These are phyloP conservation scores for Ceraclea dissimilis DNA, from an alignment of 2,888 invertebrate genomes.

Conservation along the genomic window DNA sequence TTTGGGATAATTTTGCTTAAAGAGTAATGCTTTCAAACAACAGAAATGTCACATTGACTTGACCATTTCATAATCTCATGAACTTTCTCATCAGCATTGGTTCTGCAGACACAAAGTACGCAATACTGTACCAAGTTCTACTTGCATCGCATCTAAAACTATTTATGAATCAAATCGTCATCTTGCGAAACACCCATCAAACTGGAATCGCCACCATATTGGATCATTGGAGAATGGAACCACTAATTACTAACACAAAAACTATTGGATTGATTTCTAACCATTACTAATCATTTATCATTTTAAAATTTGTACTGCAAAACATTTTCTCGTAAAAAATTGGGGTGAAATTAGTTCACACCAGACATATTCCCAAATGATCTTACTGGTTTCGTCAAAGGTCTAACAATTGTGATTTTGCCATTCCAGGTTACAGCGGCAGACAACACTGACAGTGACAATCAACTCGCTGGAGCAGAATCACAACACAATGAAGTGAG, in stretches of 20 bases:
- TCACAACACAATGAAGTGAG: constrained; percentile 56
- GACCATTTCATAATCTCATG: neutral
- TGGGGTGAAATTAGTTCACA: neutral
- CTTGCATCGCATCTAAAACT: neutral
- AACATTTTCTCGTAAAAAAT: too few relatives aligned
- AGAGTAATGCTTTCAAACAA: too few relatives aligned
- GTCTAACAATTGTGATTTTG: neutral
- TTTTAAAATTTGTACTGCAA: neutral
- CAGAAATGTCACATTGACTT: too few relatives aligned
- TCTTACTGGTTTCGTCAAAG: too few relatives aligned
- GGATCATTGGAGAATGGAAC: too few relatives aligned
- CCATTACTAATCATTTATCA: neutral
- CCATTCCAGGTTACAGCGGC: constrained; percentile 33
- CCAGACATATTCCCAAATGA: too few relatives aligned
- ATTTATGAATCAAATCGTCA: neutral
- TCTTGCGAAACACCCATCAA: neutral
- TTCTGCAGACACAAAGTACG: constrained; percentile 5
- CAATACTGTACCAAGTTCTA: neutral
- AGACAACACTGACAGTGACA: constrained; percentile 42
- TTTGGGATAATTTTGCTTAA: too few relatives aligned
- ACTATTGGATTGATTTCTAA: too few relatives aligned
- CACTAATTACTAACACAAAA: too few relatives aligned
- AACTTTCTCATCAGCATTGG: neutral
- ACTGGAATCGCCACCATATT: neutral
- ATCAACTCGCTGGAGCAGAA: constrained; percentile 48